These are phyloP conservation scores for Cyphomyrmex costatus DNA, from an alignment of 1,140 invertebrate genomes.

Conservation along the genomic window DNA sequence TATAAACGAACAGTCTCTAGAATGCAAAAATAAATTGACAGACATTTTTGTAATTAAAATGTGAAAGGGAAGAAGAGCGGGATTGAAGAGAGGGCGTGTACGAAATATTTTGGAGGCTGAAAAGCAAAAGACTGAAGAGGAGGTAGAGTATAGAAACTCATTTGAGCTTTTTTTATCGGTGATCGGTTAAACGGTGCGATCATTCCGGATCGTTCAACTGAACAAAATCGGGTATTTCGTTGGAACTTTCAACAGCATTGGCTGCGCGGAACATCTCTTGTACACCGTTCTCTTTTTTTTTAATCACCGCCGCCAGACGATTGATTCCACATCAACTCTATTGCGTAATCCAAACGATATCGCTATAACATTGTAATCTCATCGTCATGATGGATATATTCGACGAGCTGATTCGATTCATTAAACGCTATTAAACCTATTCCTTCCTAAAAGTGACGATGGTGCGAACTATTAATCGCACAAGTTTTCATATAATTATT, in stretches of 20 bases:
- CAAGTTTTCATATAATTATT: not conserved
- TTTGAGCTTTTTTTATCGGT: conserved; percentile 63
- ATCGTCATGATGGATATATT: conserved; percentile 44
- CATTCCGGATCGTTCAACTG: conserved; percentile 62
- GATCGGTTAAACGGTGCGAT: conserved; percentile 66
- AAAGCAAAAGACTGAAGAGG: not conserved
- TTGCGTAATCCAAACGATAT: conserved; percentile 41
- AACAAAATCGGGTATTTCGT: conserved; percentile 62
- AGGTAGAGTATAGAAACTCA: conserved; percentile 53
- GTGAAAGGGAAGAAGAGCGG: not conserved
- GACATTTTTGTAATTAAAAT: conserved; percentile 29
- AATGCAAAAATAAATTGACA: conserved; percentile 61
- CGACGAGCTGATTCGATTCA: conserved; percentile 16
- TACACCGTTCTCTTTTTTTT: conserved; percentile 5
- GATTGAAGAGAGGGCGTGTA: not conserved
- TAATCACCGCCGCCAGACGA: conserved; percentile 46
- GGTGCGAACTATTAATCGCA: not conserved
- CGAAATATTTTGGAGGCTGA: not conserved
- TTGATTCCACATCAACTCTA: conserved; percentile 45
- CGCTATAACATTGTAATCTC: conserved; percentile 33
- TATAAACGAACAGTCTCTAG: not conserved
- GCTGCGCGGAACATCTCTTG: conserved; percentile 51
- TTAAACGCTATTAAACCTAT: conserved; percentile 37
- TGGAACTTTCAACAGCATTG: conserved; percentile 54
- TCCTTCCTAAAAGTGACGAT: not conserved